Evolutionary conservation across 2,113 vertebrate species (phyloP).

Genomic region (Casuarius casuarius): DNA sequence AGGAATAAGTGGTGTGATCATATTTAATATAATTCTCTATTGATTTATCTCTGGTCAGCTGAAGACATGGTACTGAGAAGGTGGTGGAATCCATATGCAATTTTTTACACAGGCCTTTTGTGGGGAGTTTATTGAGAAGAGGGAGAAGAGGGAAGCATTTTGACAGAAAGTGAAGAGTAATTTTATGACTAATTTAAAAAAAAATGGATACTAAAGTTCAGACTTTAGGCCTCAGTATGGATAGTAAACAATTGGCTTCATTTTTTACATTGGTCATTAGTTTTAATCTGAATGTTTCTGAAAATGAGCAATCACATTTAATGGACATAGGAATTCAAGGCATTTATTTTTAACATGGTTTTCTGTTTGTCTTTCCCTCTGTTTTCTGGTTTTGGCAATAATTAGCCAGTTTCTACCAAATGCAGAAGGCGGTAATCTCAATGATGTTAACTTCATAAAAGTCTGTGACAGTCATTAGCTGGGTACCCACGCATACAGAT

Average conservation of each 20-base stretch:
- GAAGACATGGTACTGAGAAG: neutral
- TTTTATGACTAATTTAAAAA: neutral
- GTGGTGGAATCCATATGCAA: neutral
- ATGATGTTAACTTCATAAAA: neutral
- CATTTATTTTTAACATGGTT: neutral
- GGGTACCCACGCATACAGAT: neutral
- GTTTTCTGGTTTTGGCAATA: neutral
- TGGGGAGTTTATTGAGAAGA: neutral
- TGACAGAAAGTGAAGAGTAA: neutral
- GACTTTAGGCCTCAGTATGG: neutral
- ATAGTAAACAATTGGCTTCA: neutral
- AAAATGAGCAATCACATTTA: neutral
- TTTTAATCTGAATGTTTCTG: neutral
- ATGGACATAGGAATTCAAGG: neutral
- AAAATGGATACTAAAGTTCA: neutral
- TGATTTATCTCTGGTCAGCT: neutral
- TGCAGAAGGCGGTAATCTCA: neutral
- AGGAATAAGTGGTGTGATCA: neutral
- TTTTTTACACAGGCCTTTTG: neutral
- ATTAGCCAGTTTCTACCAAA: neutral
- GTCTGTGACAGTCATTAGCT: fast-evolving
- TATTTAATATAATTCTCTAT: neutral
- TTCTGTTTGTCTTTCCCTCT: neutral
- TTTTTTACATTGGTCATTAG: neutral
- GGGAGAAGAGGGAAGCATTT: neutral